phyloP scores from a whole-genome alignment of 2,797 vertebrate genomes.

The Notolabrus celidotus region DNA sequence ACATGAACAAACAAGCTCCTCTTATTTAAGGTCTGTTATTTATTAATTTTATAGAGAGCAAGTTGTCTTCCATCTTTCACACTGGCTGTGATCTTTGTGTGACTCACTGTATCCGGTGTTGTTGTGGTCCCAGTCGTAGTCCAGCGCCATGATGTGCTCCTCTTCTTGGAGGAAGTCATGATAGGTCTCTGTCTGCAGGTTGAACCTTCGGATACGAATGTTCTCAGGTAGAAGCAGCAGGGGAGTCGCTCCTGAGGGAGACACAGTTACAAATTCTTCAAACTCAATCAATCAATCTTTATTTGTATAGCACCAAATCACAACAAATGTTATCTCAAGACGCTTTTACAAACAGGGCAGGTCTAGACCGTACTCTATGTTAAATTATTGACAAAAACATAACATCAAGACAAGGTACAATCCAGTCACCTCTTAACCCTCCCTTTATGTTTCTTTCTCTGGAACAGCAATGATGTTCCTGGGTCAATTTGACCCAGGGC shows the following conservation, averaged over 20 bases:
- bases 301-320: too few species aligned
- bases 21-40: not conserved
- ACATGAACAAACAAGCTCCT: not conserved
- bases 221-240: conserved; percentile 92
- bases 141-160: conserved; percentile 90
- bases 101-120: conserved; percentile 88
- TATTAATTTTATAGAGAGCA: not conserved
- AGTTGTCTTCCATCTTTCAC: not conserved
- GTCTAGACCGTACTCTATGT: too few species aligned
- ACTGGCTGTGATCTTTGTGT: not conserved
- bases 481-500: too few species aligned
- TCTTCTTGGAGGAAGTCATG: conserved; percentile 91
- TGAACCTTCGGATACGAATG: conserved; percentile 91
- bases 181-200: conserved; percentile 89
- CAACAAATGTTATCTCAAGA: too few species aligned
- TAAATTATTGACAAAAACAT: too few species aligned
- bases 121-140: conserved; percentile 95
- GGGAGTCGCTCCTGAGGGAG: conserved; percentile 84
- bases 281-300: too few species aligned
- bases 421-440: too few species aligned
- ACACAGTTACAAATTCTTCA: not conserved
- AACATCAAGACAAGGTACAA: too few species aligned
- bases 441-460: too few species aligned
- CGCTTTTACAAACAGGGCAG: too few species aligned
- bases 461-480: too few species aligned